Percentiles rank a stretch among this genome's conserved stretches.
These are phyloP conservation scores for Calephelis nemesis DNA, from an alignment of 1,140 invertebrate genomes.

Conservation along the genomic window DNA sequence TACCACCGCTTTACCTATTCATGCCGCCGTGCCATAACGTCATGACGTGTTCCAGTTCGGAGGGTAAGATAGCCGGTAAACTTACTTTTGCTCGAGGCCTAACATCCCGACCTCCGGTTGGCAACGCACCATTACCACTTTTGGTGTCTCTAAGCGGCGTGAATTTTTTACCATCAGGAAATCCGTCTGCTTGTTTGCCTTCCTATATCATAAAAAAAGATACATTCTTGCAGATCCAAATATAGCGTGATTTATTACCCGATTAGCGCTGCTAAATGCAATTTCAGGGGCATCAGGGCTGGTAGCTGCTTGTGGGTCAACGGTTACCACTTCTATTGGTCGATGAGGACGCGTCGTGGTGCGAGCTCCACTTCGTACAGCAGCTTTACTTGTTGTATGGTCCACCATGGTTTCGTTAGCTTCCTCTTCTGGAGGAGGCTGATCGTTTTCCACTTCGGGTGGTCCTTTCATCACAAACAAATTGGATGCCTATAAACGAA, in stretches of 20 bases:
- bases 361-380: conserved; percentile 31
- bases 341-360: conserved; percentile 58
- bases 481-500: conserved; percentile 69
- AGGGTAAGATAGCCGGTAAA: too few species aligned
- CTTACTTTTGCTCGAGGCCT: too few species aligned
- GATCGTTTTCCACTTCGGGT: conserved; percentile 64
- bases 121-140: too few species aligned
- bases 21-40: too few species aligned
- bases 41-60: too few species aligned
- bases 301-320: conserved; percentile 54
- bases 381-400: conserved; percentile 21
- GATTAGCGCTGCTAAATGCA: conserved; percentile 81
- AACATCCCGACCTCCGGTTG: too few species aligned
- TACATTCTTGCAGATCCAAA: background rate
- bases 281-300: conserved; percentile 79
- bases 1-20: too few species aligned
- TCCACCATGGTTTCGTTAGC: conserved; percentile 39
- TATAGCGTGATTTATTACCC: conserved; percentile 68
- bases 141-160: too few species aligned
- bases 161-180: too few species aligned
- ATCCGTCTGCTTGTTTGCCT: too few species aligned
- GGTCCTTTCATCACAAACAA: conserved; percentile 72
- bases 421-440: conserved; percentile 41
- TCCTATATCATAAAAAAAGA: too few species aligned
- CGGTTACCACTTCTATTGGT: conserved; percentile 70